These are phyloP conservation scores for Apostichopus japonicus DNA, from an alignment of 35 echinoderm and acorn worm genomes.

Conservation along the genomic window DNA sequence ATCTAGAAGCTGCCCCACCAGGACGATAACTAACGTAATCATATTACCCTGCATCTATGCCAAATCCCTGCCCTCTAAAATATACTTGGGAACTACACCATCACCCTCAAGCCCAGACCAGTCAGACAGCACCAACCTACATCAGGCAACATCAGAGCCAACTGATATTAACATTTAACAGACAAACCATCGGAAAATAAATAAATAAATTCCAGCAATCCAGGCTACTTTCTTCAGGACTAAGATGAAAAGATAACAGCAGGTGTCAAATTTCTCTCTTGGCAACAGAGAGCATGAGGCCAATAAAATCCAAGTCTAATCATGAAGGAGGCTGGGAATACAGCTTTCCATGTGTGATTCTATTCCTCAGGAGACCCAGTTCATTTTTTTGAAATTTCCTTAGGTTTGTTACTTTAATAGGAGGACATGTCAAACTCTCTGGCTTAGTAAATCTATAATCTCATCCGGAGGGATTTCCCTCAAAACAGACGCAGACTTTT, in stretches of 20 bases:
- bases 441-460: slow-evolving; percentile 2
- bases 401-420: slow-evolving; percentile 15
- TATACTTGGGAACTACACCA: too few species aligned
- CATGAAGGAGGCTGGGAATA: slow-evolving; percentile 6
- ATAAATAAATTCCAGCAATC: neutral
- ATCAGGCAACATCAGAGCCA: neutral
- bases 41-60: neutral
- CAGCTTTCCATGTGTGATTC: neutral
- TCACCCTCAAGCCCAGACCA: too few species aligned
- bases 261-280: slow-evolving; percentile 29
- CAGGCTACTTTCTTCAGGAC: neutral
- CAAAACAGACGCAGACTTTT: neutral
- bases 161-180: neutral
- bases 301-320: slow-evolving; percentile 34
- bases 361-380: neutral
- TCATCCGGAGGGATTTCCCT: neutral
- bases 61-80: neutral
- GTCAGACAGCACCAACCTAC: neutral
- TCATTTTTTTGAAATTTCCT: neutral
- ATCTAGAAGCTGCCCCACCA: too few species aligned
- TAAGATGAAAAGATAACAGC: slow-evolving; percentile 34
- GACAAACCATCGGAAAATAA: neutral
- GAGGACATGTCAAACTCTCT: neutral
- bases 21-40: neutral
- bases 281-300: slow-evolving; percentile 23